Percentiles rank a stretch among this genome's conserved stretches.
Evolutionary conservation across 2,888 invertebrate genomes (phyloP).

Genomic region (Mactromeris polynyma): DNA sequence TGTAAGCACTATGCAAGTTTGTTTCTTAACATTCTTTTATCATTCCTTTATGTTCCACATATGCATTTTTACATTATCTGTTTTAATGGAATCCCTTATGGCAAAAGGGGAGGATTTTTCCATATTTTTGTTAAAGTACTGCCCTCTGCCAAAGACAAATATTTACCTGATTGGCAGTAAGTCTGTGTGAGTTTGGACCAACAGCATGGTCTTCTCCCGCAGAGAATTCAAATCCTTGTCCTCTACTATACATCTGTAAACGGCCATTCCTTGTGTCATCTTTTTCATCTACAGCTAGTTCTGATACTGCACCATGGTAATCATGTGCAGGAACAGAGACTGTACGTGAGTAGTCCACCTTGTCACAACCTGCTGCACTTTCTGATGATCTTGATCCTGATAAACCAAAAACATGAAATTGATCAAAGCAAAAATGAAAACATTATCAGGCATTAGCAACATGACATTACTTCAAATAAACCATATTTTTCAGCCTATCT

Average conservation of each 20-base stretch:
- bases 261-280: not conserved
- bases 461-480: too few species aligned
- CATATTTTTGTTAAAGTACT: not conserved
- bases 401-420: not conserved
- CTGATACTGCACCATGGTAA: not conserved
- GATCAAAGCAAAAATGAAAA: not conserved
- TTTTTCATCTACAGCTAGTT: too few species aligned
- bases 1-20: too few species aligned
- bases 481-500: too few species aligned
- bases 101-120: not conserved
- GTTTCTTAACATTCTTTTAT: too few species aligned
- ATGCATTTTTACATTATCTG: too few species aligned
- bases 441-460: too few species aligned
- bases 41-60: too few species aligned
- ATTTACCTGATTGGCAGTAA: not conserved
- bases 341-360: conserved; percentile 32
- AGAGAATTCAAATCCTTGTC: conserved; percentile 27
- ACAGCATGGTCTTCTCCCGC: not conserved
- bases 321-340: conserved; percentile 36
- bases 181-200: not conserved
- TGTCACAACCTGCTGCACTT: not conserved
- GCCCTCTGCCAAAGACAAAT: not conserved
- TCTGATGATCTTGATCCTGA: conserved; percentile 10
- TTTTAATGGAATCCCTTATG: too few species aligned
- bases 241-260: conserved; percentile 10